A percentile compares a stretch with the other conserved stretches of the same genome.
phyloP scores from a whole-genome alignment of 23 tunicate genomes.

The Halocynthia roretzi region DNA sequence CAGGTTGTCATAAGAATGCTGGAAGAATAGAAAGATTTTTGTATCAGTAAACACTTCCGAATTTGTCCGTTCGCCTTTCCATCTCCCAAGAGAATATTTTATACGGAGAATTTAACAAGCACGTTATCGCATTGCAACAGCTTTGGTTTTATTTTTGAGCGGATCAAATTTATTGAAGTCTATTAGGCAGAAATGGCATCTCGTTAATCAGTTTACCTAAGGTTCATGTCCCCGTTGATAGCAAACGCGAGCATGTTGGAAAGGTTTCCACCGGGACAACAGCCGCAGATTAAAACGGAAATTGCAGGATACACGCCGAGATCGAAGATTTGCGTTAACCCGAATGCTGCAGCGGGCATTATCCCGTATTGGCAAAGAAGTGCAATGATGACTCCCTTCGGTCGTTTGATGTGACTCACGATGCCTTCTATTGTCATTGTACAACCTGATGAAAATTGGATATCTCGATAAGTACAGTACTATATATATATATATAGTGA shows the following conservation, averaged over 20 bases:
- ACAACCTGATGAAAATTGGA: constrained; percentile 50
- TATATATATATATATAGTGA: too few relatives aligned
- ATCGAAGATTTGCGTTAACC: constrained; percentile 48
- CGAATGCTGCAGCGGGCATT: constrained; percentile 86
- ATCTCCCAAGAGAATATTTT: too few relatives aligned
- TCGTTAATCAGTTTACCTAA: constrained; percentile 35
- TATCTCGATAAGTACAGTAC: not conserved
- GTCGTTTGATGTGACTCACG: constrained; percentile 58
- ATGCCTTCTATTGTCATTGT: constrained; percentile 83
- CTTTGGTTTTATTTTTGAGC: too few relatives aligned
- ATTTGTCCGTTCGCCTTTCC: too few relatives aligned
- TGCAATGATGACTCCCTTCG: constrained; percentile 89
- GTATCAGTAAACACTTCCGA: too few relatives aligned
- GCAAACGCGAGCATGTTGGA: constrained; percentile 93
- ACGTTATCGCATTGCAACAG: too few relatives aligned
- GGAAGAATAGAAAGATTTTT: not conserved
- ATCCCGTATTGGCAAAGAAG: constrained; percentile 74
- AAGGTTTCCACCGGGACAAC: constrained; percentile 94
- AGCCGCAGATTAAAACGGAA: constrained; percentile 86
- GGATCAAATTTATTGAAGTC: too few relatives aligned
- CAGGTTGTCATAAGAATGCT: constrained; percentile 96
- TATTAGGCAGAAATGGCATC: too few relatives aligned
- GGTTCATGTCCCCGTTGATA: constrained; percentile 82
- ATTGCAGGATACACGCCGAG: constrained; percentile 73
- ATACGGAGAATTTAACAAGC: too few relatives aligned